Evolutionary conservation across 2,113 vertebrate species (phyloP).

Genomic region (Macquaria ambigua): DNA sequence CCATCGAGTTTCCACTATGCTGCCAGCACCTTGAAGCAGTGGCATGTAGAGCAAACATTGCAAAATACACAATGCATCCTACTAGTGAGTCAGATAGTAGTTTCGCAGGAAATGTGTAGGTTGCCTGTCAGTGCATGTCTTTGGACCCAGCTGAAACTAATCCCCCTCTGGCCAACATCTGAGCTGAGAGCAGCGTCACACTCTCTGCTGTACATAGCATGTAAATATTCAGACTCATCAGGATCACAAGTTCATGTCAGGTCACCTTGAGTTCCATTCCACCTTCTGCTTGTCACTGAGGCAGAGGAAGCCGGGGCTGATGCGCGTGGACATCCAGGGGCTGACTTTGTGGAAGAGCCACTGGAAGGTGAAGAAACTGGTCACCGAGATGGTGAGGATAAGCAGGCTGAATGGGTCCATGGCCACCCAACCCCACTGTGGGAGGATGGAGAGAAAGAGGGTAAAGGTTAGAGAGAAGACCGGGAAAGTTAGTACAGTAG

Average conservation of each 20-base stretch:
- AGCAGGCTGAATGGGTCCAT: conserved; percentile 91
- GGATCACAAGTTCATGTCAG: background rate
- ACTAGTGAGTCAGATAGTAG: conserved; percentile 27
- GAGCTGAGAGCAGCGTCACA: background rate
- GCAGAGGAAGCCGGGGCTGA: conserved; percentile 88
- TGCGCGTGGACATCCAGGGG: conserved; percentile 88
- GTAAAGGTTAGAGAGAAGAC: background rate
- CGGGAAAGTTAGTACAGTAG: background rate
- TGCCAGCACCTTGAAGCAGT: background rate
- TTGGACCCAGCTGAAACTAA: conserved; percentile 1
- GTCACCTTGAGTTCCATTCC: conserved; percentile 99
- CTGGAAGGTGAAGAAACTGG: conserved; percentile 93
- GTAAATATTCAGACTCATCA: background rate
- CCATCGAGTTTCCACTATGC: background rate
- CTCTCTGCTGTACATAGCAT: background rate
- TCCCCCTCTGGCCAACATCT: background rate
- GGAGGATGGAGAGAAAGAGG: background rate
- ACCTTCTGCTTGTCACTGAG: conserved; percentile 94
- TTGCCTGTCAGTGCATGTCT: conserved; percentile 11
- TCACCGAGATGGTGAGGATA: conserved; percentile 83
- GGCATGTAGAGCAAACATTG: background rate
- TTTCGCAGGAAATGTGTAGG: conserved; percentile 38
- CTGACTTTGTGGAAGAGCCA: conserved; percentile 93
- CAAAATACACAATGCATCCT: background rate
- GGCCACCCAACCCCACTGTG: conserved; percentile 80